These are phyloP conservation scores for Myxocyprinus asiaticus DNA, from an alignment of 2,113 vertebrate species.

Conservation along the genomic window DNA sequence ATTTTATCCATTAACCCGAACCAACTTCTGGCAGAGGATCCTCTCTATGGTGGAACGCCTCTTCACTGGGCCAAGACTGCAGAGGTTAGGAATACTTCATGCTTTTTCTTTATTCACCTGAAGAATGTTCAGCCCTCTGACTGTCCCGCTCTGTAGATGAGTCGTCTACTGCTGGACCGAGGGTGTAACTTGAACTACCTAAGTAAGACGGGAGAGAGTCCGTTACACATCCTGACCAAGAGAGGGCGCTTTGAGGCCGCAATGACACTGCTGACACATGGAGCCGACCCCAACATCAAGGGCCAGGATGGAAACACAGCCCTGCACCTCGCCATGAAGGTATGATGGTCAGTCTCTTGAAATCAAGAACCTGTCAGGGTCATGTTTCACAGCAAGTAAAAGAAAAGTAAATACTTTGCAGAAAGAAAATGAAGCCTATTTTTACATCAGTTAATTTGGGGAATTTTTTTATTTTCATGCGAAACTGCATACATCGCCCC, in stretches of 20 bases:
- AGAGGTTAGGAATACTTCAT: slow-evolving; percentile 75
- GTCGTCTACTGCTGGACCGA: slow-evolving; percentile 79
- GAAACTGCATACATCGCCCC: no score
- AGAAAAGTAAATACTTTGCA: no score
- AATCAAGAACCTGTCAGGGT: no score
- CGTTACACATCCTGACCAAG: slow-evolving; percentile 88
- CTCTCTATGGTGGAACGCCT: slow-evolving; percentile 82
- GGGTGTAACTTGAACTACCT: slow-evolving; percentile 79
- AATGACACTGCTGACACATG: slow-evolving; percentile 88
- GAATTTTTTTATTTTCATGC: no score
- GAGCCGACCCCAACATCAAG: slow-evolving; percentile 79
- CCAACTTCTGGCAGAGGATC: slow-evolving; percentile 85
- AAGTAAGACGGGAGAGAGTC: slow-evolving; percentile 83
- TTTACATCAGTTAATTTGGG: no score
- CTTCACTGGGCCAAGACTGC: slow-evolving; percentile 93
- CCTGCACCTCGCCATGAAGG: slow-evolving; percentile 94
- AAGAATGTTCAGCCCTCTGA: background rate
- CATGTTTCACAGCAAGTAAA: no score
- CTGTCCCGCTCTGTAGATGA: slow-evolving; percentile 75
- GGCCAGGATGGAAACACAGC: slow-evolving; percentile 88
- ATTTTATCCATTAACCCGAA: slow-evolving; percentile 79
- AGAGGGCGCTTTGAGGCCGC: slow-evolving; percentile 85
- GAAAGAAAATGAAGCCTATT: no score
- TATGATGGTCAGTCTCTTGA: slow-evolving; percentile 56
- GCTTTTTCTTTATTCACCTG: background rate